These are phyloP conservation scores for Palythoa caribaeorum DNA, from an alignment of 92 coral and sea anemone species.

Conservation along the genomic window DNA sequence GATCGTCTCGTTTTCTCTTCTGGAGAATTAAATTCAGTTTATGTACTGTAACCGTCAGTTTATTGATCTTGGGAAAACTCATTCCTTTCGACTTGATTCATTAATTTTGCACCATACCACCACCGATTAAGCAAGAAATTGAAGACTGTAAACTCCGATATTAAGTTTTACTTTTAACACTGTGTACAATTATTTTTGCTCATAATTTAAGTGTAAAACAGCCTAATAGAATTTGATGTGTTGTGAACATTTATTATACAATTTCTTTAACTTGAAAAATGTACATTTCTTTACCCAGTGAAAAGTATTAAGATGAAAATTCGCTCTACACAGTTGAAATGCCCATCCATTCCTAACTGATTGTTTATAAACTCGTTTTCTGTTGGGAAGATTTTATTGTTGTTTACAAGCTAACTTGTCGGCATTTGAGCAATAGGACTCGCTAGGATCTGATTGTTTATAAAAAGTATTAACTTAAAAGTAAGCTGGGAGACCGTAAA, in stretches of 20 bases:
- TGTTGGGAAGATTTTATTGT: background rate
- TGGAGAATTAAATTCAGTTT: background rate
- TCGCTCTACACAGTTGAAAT: background rate
- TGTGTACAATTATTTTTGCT: no score
- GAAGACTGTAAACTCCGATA: no score
- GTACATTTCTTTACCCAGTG: no score
- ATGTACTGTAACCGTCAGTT: background rate
- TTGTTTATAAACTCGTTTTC: background rate
- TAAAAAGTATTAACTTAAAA: background rate
- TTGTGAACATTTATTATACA: background rate
- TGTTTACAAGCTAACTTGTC: conserved; percentile 20
- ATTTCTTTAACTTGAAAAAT: background rate
- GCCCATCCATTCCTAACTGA: background rate
- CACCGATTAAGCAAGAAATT: no score
- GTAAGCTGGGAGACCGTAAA: background rate
- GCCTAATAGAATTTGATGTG: no score
- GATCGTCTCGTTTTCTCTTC: background rate
- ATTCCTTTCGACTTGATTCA: background rate
- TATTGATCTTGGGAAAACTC: background rate
- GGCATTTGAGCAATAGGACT: background rate
- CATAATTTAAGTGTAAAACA: no score
- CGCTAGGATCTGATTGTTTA: background rate
- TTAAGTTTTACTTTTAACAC: no score
- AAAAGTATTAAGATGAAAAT: background rate
- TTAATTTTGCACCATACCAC: background rate